Evolutionary conservation across 2,797 vertebrate genomes (phyloP).

Genomic region (Meriones psammophilus): DNA sequence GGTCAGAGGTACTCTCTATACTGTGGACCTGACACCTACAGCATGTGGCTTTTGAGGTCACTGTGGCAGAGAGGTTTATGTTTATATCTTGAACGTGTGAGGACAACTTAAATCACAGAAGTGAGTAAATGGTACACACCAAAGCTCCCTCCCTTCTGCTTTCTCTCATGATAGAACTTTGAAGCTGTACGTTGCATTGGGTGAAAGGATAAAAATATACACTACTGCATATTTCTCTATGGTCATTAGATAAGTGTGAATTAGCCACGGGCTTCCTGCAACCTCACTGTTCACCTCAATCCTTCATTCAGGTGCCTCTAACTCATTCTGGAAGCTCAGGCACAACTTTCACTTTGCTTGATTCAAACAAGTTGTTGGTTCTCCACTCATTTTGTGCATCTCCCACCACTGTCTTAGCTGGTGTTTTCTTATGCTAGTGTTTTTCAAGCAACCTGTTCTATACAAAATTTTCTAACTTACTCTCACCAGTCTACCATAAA

Average conservation of each 20-base stretch:
- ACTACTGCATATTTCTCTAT: not conserved
- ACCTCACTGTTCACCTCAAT: not conserved
- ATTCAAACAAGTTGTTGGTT: not conserved
- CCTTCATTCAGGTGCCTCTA: conserved; percentile 1
- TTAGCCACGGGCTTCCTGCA: not conserved
- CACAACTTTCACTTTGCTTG: not conserved
- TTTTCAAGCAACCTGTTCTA: not conserved
- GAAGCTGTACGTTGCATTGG: not conserved
- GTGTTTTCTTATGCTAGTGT: not conserved
- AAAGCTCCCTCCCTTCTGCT: not conserved
- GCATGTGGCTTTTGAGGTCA: not conserved
- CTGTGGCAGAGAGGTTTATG: not conserved
- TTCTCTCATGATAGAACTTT: not conserved
- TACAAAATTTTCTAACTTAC: not conserved
- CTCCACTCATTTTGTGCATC: not conserved
- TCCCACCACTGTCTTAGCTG: not conserved
- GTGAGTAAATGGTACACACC: not conserved
- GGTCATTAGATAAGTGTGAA: not conserved
- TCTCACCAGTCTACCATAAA: not conserved
- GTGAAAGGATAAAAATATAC: not conserved
- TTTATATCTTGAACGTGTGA: not conserved
- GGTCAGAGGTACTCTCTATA: not conserved
- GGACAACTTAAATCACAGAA: not conserved
- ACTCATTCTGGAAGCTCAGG: not conserved
- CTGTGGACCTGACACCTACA: not conserved